Conservation (phyloP, 2,888 invertebrate species). For the Cataglyphis albicans region DNA sequence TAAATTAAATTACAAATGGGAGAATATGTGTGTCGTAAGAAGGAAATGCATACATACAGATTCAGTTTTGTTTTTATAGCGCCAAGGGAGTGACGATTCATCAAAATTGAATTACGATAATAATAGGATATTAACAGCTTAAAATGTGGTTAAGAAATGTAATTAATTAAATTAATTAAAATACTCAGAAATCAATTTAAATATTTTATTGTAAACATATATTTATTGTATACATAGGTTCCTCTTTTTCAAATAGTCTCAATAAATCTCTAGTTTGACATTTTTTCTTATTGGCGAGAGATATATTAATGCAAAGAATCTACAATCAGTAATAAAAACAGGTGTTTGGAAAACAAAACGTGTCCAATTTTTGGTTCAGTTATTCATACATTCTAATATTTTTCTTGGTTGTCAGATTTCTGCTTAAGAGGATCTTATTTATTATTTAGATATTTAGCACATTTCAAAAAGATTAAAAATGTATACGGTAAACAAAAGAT, state of each 20-base stretch:
- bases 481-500: not conserved
- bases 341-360: not conserved
- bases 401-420: not conserved
- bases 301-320: not conserved
- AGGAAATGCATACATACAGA: not conserved
- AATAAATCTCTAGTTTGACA: not conserved
- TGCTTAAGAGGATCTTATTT: not conserved
- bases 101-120: not conserved
- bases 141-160: not conserved
- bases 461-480: not conserved
- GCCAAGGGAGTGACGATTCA: not conserved
- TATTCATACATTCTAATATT: not conserved
- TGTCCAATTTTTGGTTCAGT: not conserved
- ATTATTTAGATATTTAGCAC: not conserved
- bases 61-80: not conserved
- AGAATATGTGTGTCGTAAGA: conserved; percentile 23
- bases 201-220: not conserved
- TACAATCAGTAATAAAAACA: not conserved
- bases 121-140: not conserved
- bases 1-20: conserved; percentile 68
- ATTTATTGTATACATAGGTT: not conserved
- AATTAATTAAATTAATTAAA: not conserved
- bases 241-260: not conserved
- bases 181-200: not conserved
- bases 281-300: not conserved